These are phyloP conservation scores for Tauraco erythrolophus DNA, from an alignment of 2,113 vertebrate species.

Conservation along the genomic window DNA sequence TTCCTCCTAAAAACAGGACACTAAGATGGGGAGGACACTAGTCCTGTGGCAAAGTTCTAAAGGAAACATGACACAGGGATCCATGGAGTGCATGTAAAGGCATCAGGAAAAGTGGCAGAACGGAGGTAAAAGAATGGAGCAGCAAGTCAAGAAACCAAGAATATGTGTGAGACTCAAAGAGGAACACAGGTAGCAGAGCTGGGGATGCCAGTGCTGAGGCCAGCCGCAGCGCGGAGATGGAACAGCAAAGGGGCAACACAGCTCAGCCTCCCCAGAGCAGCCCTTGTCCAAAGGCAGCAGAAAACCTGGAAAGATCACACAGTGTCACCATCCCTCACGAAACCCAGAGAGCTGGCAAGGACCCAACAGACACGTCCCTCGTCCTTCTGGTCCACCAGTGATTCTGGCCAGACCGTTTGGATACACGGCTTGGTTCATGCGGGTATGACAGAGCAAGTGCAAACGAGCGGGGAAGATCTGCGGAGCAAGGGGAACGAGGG, in stretches of 20 bases:
- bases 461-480: rapidly evolving
- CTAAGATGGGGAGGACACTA: not conserved
- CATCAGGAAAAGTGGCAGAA: not conserved
- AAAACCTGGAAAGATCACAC: not conserved
- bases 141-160: not conserved
- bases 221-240: not conserved
- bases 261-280: not conserved
- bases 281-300: not conserved
- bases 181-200: not conserved
- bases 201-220: not conserved
- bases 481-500: not conserved
- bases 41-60: not conserved
- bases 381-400: not conserved
- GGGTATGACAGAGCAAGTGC: not conserved
- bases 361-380: not conserved
- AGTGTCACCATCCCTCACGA: not conserved
- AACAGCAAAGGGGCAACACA: rapidly evolving
- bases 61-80: not conserved
- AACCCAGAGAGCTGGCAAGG: not conserved
- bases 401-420: rapidly evolving
- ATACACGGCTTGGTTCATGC: rapidly evolving
- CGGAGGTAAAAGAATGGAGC: not conserved
- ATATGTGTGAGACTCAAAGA: rapidly evolving
- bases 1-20: not conserved
- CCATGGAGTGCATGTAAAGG: not conserved